Evolutionary conservation across 2,888 invertebrate genomes (phyloP), one percentile per base, ranked within the genome.

Genomic region (Byasa hedistus): DNA sequence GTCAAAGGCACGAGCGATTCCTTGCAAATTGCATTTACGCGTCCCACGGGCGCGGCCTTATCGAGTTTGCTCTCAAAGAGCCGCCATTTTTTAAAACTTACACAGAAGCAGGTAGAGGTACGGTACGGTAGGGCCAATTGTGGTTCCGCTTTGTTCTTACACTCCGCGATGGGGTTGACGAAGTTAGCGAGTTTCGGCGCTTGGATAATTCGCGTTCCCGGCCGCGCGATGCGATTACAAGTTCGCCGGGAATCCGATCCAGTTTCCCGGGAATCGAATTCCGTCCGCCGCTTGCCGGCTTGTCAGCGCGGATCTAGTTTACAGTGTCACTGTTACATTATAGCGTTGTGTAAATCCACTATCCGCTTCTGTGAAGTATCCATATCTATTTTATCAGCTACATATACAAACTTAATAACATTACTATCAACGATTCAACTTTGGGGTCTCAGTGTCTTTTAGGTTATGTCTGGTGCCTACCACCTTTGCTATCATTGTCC

Each of bases 1-100:
- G 86, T 90, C 90, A 91, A 91, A 90, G 89, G 86, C 85, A 83
- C 83, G 84, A 87, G 82, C 87, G 86, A 89, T 89, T 89, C 88
- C 81, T 81, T 73, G 74, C 85, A 86, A 90, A 91, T 91, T 88
- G 82, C 84, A 89, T 91, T 90, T 90, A 84, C 89, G 87, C 90
- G 89, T 91, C 90, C 90, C 91, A 84, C 84, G 86, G 87, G 88
- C 84, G 79, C 74, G 77, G 79, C 82, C 81, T 88, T 87, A 91
- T 91, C 83, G 89, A 89, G 84, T 91, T 89, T 84, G 68, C 52
- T 80, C 79, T 90, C 90, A 89, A 89, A 91, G 89, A 89, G 86
- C 86, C 82, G 87, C 87, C 88, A 88, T 89, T 90, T 90, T 90
- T 88, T 87, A 89, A 89, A 89, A 79, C 89, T 88, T 83, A 82